Base-by-base conservation (phyloP, 2,888 invertebrate genomes). In the Amorpha juglandis region DNA sequence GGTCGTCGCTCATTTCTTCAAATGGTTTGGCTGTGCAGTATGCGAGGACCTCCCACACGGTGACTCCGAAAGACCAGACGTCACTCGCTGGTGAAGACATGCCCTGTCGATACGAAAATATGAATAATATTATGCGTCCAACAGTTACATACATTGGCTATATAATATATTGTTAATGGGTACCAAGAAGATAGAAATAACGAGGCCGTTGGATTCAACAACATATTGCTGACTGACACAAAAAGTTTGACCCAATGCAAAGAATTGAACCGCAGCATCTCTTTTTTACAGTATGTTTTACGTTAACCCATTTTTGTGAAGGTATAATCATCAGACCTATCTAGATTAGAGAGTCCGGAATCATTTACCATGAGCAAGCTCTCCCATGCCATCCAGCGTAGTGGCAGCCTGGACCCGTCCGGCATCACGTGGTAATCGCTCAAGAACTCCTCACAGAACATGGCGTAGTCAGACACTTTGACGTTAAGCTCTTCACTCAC, bases 311-410 rank as follows among this genome's bases (percentile, higher is more conserved):
- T 27, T 27, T 4, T 27, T 4, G 27, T 27, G 27, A 27, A 27
- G 27, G 27, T 27, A 27, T 27, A 1, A 27, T 38, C 1, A 38
- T 38, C 1, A 48, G 7, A 7, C n/a, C n/a, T n/a, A n/a, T n/a
- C n/a, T n/a, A n/a, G n/a, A n/a, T 2, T 50, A 8, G 16, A 50
- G 50, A 19, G 16, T 7, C 14, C 12, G 21, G 21, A 19, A 7
- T 1, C 9, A 86, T 93, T 94, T 88, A 97, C 97, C 94, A 97
- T 89, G 62, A 98, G 92, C 38, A 98, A 93, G 74, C 96, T 96
- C 84, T 98, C 98, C 98, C 98, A 98, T 1, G 98, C 96, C 98
- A 98, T 98, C 98, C 98, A 98, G 67, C 98, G 94, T 66, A 98
- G 95, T 0, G 98, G 98, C 69, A 98, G 92, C 70, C 97, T 95